Conservation (phyloP, 2,113 vertebrate genomes). For the Psammodynastes pulverulentus region DNA sequence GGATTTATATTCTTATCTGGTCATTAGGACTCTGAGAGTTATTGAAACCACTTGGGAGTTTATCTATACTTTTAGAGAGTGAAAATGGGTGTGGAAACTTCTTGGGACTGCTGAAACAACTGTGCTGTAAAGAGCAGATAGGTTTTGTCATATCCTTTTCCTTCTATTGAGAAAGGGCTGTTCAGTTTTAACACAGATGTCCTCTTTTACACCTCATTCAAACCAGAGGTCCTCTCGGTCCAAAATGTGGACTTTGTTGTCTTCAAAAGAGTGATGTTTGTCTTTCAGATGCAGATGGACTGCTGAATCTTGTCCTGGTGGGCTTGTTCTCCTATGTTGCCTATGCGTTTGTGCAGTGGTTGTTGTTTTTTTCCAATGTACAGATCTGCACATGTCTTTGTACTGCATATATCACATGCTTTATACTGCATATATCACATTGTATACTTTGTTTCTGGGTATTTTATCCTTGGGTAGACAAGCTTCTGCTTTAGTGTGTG, state of each 20-base stretch:
- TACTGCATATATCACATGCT: too few relatives aligned
- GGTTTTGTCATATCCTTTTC: not conserved
- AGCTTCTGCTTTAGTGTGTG: too few relatives aligned
- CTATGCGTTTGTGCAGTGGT: not conserved
- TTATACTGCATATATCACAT: too few relatives aligned
- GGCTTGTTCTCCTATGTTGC: too few relatives aligned
- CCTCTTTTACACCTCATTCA: not conserved
- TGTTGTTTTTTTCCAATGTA: too few relatives aligned
- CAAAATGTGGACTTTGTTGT: not conserved
- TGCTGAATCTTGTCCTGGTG: too few relatives aligned
- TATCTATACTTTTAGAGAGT: not conserved
- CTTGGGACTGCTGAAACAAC: not conserved
- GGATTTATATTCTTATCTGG: not conserved
- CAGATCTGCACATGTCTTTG: too few relatives aligned
- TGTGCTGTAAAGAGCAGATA: not conserved
- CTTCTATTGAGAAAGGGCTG: not conserved
- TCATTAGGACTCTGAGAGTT: not conserved
- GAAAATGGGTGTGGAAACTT: not conserved
- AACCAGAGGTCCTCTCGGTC: not conserved
- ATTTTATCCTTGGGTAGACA: too few relatives aligned
- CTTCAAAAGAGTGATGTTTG: not conserved
- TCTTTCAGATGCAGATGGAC: not conserved
- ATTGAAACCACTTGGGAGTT: not conserved
- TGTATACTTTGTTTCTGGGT: too few relatives aligned
- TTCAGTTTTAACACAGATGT: not conserved